Evolutionary conservation across 2,797 vertebrate species (phyloP).

Genomic region (Sebastes kiyomatsui): DNA sequence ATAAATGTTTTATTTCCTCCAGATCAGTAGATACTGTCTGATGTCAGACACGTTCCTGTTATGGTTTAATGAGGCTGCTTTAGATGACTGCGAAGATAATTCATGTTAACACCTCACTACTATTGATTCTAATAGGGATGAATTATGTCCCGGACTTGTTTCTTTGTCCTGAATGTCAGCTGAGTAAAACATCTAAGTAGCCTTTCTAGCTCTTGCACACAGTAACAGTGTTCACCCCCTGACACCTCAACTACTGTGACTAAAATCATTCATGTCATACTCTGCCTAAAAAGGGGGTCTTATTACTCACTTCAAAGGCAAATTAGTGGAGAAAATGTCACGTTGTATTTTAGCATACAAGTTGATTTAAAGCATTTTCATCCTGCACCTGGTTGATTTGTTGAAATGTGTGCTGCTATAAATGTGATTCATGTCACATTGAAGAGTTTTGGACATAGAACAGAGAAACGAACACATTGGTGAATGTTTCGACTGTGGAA

Average conservation of each 20-base stretch:
- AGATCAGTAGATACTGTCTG: constrained; percentile 49
- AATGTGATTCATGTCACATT: neutral
- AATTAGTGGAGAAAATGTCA: constrained; percentile 20
- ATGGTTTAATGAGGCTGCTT: constrained; percentile 60
- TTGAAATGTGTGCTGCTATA: neutral
- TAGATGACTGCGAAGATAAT: constrained; percentile 52
- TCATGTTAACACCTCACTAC: constrained; percentile 33
- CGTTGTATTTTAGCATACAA: neutral
- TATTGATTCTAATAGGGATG: constrained; percentile 59
- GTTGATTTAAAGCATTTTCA: neutral
- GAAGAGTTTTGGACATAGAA: neutral
- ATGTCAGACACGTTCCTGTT: constrained; percentile 39
- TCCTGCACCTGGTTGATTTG: neutral
- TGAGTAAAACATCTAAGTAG: neutral
- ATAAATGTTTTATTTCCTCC: constrained; percentile 57
- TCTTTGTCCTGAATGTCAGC: constrained; percentile 20
- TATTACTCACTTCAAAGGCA: constrained; percentile 4
- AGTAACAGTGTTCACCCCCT: neutral
- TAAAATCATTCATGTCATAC: neutral
- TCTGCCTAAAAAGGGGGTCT: neutral
- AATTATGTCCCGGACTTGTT: constrained; percentile 35
- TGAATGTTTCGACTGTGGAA: neutral
- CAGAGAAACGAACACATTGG: no score
- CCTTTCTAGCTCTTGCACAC: neutral
- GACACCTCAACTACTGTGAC: neutral